Conservation (phyloP, 2,113 vertebrate species). For the Istiophorus platypterus region DNA sequence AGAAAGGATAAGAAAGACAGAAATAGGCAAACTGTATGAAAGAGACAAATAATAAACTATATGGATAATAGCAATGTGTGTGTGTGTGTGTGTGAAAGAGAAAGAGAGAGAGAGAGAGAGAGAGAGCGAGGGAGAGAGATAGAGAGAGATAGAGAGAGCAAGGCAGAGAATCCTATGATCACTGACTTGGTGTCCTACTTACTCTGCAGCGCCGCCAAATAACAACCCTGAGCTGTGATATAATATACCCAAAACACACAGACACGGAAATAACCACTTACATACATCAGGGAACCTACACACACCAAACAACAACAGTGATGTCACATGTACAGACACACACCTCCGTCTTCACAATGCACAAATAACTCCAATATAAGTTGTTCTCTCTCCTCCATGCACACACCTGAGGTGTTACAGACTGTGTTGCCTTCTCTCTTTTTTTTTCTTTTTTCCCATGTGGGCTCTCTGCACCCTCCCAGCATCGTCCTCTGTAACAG, state of each 20-base stretch:
- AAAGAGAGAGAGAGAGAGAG: neutral
- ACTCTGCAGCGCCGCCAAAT: constrained; percentile 65
- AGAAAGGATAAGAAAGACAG: constrained; percentile 27
- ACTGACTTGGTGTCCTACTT: constrained; percentile 77
- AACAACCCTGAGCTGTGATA: constrained; percentile 67
- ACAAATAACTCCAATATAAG: constrained; percentile 48
- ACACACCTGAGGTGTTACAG: constrained; percentile 20
- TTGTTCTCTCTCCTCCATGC: constrained; percentile 15
- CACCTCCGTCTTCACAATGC: constrained; percentile 33
- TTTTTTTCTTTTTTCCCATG: neutral
- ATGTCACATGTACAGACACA: constrained; percentile 17
- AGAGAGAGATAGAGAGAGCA: neutral
- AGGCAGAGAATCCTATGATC: constrained; percentile 64
- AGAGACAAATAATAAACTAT: constrained; percentile 31
- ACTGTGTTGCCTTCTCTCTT: constrained; percentile 18
- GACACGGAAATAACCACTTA: constrained; percentile 36
- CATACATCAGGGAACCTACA: neutral
- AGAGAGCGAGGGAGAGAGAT: constrained; percentile 12
- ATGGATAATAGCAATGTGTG: constrained; percentile 22
- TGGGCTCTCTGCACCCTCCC: constrained; percentile 7
- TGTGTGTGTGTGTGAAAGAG: neutral
- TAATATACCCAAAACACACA: constrained; percentile 44
- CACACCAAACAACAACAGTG: constrained; percentile 3
- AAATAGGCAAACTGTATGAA: constrained; percentile 43
- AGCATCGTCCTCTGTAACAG: constrained; percentile 12